Base-by-base conservation (phyloP, 1,140 invertebrate genomes). In the Aphis craccivora region DNA sequence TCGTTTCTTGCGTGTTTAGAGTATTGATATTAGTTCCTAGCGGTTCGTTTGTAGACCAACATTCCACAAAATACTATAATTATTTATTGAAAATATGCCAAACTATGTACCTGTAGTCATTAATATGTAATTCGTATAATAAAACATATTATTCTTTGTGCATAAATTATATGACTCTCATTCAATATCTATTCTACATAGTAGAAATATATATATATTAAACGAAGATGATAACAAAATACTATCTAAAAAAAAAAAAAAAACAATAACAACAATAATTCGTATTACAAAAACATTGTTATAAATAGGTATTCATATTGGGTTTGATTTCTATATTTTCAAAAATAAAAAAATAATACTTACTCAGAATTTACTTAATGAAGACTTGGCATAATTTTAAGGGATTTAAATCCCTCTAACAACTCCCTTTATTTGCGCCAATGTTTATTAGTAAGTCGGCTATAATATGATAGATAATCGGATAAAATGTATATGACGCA, bases 391-490 rank as follows among this genome's bases (percentile, higher is more conserved):
- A n/a, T 76, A n/a, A 30, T 35, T n/a, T 76, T 76, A n/a, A n/a
- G 11, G 5, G 1, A 76, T 76, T n/a, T 76, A 76, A n/a, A 7
- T n/a, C 60, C n/a, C 30, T n/a, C n/a, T 76, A 76, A 76, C 48
- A 51, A 14, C 30, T 14, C 30, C 60, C 4, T 76, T 14, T 76
- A n/a, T 76, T 76, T n/a, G 5, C 14, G 11, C 30, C n/a, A n/a
- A 76, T 76, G 60, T 76, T 76, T 76, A 76, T n/a, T n/a, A 14
- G 60, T 76, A 76, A n/a, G 60, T 18, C n/a, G 60, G 60, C 60
- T 76, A 76, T 76, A 76, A 76, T 76, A n/a, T 30, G 11, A 67
- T 67, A 76, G n/a, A 76, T 76, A 83, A 83, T 83, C 76, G 76
- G n/a, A 37, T 37, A 83, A 83, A 83, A 83, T 83, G 20, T 83